Evolutionary conservation across 2,888 invertebrate genomes (phyloP).

Genomic region (Drosophila stalkeri): DNA sequence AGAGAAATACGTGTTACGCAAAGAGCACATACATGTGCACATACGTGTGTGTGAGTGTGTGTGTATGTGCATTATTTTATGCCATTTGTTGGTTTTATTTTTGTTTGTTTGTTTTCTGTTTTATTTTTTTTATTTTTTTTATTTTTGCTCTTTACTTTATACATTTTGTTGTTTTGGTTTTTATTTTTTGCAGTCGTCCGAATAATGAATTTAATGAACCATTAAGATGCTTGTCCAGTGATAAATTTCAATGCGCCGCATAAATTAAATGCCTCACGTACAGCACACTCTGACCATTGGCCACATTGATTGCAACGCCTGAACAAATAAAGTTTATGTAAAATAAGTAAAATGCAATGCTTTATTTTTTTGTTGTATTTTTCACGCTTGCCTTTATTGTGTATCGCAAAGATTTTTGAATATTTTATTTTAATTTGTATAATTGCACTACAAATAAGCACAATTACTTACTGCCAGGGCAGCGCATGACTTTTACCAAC

Average conservation of each 20-base stretch:
- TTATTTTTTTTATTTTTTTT: constrained; percentile 17
- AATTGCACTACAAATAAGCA: constrained; percentile 76
- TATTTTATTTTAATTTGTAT: constrained; percentile 65
- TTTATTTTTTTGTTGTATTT: constrained; percentile 25
- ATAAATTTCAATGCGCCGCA: constrained; percentile 82
- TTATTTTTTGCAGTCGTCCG: constrained; percentile 67
- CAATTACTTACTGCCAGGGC: constrained; percentile 53
- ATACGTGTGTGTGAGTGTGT: not conserved
- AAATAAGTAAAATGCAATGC: constrained; percentile 17
- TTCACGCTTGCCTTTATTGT: constrained; percentile 8
- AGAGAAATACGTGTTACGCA: constrained; percentile 54
- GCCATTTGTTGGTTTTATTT: constrained; percentile 47
- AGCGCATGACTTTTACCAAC: constrained; percentile 65
- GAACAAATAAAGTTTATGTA: constrained; percentile 38
- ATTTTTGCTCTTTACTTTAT: constrained; percentile 16
- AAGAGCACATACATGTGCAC: constrained; percentile 12
- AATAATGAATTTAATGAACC: constrained; percentile 85
- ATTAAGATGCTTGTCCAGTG: constrained; percentile 83
- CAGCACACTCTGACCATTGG: constrained; percentile 8
- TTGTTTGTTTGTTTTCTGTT: constrained; percentile 29
- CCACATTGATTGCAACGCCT: constrained; percentile 58
- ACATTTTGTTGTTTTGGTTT: constrained; percentile 34
- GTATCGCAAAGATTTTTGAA: not conserved
- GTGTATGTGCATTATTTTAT: constrained; percentile 65
- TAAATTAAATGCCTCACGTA: constrained; percentile 75